Evolutionary conservation across 2,113 vertebrate species (phyloP), one percentile per base, ranked within the genome.

Genomic region (Psittacula cyanocephala): DNA sequence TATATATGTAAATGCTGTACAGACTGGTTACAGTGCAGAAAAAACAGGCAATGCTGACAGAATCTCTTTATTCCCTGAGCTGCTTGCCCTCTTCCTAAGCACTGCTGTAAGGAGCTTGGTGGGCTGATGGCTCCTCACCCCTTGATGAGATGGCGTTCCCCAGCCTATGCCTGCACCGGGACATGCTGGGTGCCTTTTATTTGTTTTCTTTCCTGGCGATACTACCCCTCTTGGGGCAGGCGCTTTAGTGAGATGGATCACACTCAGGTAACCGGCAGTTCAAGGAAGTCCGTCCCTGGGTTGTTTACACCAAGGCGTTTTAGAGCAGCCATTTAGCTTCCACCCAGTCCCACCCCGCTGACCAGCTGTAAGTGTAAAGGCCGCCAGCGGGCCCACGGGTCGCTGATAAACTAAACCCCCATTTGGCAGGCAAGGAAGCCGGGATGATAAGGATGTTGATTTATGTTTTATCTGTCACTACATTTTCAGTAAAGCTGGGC

Each of bases 391-490:
- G 94, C 96, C 95, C 65, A 57, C 22, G 43, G 97, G 97, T 97
- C 79, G 59, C 96, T 97, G 98, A 97, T 98, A 98, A 98, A 98
- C 97, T 97, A 91, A 96, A 94, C 91, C 95, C 97, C 97, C 97
- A 97, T 97, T 98, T 98, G 98, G 97, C 98, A 97, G 97, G 97
- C 98, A 98, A 98, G 98, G 97, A 98, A 98, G 97, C 96, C 25
- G 50, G 95, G 78, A 91, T 27, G 98, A 98, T 98, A 98, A 98
- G 97, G 91, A 89, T 95, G 95, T 97, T 98, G 98, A 98, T 98
- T 98, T 98, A 98, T 98, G 97, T 96, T 98, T 98, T 98, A 98
- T 98, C 98, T 98, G 98, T 98, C 98, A 97, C 96, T 98, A 97
- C 89, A 94, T 97, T 97, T 98, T 97, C 98, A 98, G 97, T 97